A percentile compares a stretch with the other conserved stretches of the same genome.
Conservation (phyloP, 2,888 invertebrate species). For the Sinopyrophorus schimmeli region DNA sequence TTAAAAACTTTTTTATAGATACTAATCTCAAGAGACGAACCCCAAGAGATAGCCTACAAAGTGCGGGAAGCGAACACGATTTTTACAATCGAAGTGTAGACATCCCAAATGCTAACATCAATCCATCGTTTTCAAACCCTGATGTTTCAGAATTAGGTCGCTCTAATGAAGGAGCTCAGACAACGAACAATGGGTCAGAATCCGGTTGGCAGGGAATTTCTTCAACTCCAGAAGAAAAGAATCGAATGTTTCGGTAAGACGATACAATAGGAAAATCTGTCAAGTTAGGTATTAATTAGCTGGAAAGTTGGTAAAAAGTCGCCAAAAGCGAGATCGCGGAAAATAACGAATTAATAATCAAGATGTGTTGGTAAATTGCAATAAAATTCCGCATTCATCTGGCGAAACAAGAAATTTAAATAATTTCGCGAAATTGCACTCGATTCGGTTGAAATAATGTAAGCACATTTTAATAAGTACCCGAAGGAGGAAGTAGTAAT, state of each 20-base stretch:
- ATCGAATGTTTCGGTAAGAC: slow-evolving; percentile 50
- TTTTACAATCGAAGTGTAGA: slow-evolving; percentile 22
- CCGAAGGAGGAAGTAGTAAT: slow-evolving; percentile 29
- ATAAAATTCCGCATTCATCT: not conserved
- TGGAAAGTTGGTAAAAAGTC: no score
- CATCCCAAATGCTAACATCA: slow-evolving; percentile 22
- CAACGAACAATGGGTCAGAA: slow-evolving; percentile 19
- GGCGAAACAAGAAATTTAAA: slow-evolving; percentile 4
- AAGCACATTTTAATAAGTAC: slow-evolving; percentile 30
- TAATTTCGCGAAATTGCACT: slow-evolving; percentile 10
- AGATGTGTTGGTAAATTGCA: not conserved
- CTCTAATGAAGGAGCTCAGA: slow-evolving; percentile 24
- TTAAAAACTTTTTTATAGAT: slow-evolving; percentile 22
- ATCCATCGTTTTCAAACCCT: slow-evolving; percentile 23
- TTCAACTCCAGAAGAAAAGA: slow-evolving; percentile 48
- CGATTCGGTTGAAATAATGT: slow-evolving; percentile 28
- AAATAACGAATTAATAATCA: not conserved
- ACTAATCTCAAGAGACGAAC: slow-evolving; percentile 22
- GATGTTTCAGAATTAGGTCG: slow-evolving; percentile 30
- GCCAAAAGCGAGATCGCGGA: not conserved
- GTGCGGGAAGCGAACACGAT: slow-evolving; percentile 19
- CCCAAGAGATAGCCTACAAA: slow-evolving; percentile 18
- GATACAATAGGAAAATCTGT: slow-evolving; percentile 16
- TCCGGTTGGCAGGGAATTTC: slow-evolving; percentile 27
- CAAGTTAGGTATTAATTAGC: slow-evolving; percentile 5